Evolutionary conservation across 2,113 vertebrate species (phyloP), one percentile per base, ranked within the genome.

Genomic region (Scolopax mira): DNA sequence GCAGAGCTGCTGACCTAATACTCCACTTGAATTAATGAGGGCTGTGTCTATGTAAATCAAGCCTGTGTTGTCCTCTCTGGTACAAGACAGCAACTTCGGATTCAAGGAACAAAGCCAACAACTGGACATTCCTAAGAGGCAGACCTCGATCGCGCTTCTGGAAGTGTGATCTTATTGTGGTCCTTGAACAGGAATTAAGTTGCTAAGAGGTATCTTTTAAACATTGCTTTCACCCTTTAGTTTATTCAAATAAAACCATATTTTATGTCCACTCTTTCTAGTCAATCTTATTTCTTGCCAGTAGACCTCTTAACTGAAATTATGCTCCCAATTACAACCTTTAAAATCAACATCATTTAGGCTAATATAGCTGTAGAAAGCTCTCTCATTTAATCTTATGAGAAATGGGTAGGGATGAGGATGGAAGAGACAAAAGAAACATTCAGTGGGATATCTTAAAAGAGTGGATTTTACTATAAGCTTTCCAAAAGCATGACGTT

Each of bases 1-100:
- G 46, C 64, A 66, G 64, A 80, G 80, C 72, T 90, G 58, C 72
- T 89, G 84, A 92, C 77, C 86, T 92, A 86, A 84, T 84, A 30
- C 31, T 58, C n/a, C 55, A 84, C 60, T 46, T 70, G 84, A 92
- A 94, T 94, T 94, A 94, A 94, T 71, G 86, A 92, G 86, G 37
- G 17, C 55, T 44, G 10, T 41, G 33, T 18, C 44, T 49, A 49
- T 9, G 49, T 70, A 80, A 86, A 83, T 70, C 67, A 73, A 66
- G 17, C 5, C 60, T 54, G 41, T 58, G 64, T 70, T 94, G 46
- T 91, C 49, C n/a, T 85, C 61, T 71, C 58, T 18, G 11, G 28
- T 49, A 66, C 22, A 58, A 44, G 8, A 14, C 41, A 65, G n/a
- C 16, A 61, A 78, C 66, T 84, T 74, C 51, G 58, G n/a, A 66